Evolutionary conservation across 2,888 invertebrate genomes (phyloP), one percentile per base, ranked within the genome.

Genomic region (Drosophila rellima): DNA sequence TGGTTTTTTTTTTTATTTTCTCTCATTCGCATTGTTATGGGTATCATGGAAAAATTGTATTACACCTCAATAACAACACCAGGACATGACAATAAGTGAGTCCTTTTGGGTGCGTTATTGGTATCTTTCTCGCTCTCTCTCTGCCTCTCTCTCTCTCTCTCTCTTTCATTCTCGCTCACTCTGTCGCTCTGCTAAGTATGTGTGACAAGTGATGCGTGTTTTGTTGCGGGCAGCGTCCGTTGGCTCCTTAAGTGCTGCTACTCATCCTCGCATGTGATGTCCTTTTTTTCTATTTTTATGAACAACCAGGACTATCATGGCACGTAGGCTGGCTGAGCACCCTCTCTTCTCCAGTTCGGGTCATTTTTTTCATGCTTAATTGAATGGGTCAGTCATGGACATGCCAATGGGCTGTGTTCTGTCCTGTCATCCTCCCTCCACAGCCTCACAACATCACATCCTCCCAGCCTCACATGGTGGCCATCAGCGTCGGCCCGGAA

Each of bases 21-120:
- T 60, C 50, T 50, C 51, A 57, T 55, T 64, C 40, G 37, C 66
- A 79, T 83, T 80, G 85, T 82, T 76, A 74, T 70, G 90, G 88
- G 89, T 90, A 90, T 90, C 90, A 89, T 91, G 82, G 90, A 88
- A 84, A 91, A 91, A 91, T 91, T 91, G 91, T 91, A 91, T 91
- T 91, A 91, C 91, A 91, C 91, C 91, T 91, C 89, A 91, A 91
- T 91, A 91, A 91, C 91, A 91, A 90, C 82, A 90, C 87, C 90
- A 91, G 90, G 89, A 90, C 90, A 90, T 84, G 90, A 79, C 83
- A 82, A 89, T 89, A 86, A 72, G 76, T 71, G 72, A 70, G 74
- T 82, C 70, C 70, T 69, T 70, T 75, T 70, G 44, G 73, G 70
- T 61, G 64, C 65, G 60, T 63, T 62, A 63, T 67, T 72, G 78